These are phyloP conservation scores for Limenitis camilla DNA, from an alignment of 2,888 invertebrate species.

Conservation along the genomic window DNA sequence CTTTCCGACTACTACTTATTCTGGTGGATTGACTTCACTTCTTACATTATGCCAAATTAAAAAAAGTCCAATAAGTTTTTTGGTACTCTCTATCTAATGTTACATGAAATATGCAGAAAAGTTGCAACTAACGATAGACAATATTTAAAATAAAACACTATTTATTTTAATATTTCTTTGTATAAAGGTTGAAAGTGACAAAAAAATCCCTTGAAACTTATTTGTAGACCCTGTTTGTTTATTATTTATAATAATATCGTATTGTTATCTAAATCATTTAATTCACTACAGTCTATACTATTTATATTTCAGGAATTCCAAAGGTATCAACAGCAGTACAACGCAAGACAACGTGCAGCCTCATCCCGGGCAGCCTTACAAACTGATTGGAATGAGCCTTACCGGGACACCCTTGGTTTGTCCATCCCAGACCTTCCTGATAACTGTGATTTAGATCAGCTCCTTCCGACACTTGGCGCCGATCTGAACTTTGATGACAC, in stretches of 20 bases:
- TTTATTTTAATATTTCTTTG: too few species aligned
- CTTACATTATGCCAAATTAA: too few species aligned
- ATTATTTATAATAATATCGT: background rate
- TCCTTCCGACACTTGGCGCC: constrained; percentile 76
- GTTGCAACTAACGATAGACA: too few species aligned
- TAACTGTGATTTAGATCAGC: constrained; percentile 77
- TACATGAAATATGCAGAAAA: too few species aligned
- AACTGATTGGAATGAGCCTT: constrained; percentile 68
- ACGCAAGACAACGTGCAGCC: constrained; percentile 71
- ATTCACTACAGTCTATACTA: background rate
- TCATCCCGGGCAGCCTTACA: constrained; percentile 50
- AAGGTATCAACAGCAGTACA: constrained; percentile 78
- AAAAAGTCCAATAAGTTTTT: too few species aligned
- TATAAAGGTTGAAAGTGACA: too few species aligned
- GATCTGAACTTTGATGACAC: constrained; percentile 73
- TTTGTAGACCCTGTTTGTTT: too few species aligned
- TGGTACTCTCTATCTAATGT: too few species aligned
- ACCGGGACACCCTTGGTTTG: constrained; percentile 58
- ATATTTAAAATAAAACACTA: too few species aligned
- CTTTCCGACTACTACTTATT: too few species aligned
- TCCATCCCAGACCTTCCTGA: constrained; percentile 63
- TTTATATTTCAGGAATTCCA: constrained; percentile 71
- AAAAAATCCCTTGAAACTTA: too few species aligned
- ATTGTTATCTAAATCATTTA: background rate
- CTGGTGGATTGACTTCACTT: too few species aligned